These are phyloP conservation scores for Ciona savignyi DNA, from an alignment of 23 tunicate genomes.

Conservation along the genomic window DNA sequence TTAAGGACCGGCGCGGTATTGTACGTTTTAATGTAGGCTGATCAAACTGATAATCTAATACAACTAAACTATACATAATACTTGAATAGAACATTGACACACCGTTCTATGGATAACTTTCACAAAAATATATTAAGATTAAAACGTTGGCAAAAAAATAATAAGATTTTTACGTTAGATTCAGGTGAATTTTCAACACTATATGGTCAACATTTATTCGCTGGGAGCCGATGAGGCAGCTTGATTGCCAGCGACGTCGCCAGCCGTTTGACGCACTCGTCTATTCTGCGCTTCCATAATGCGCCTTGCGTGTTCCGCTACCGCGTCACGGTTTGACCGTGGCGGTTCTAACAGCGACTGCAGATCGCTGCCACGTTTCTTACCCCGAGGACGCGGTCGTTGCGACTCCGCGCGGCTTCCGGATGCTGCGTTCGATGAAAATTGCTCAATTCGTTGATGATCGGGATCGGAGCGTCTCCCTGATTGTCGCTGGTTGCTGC, in stretches of 20 bases:
- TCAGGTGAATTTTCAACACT: background rate
- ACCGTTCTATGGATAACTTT: too few species aligned
- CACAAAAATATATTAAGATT: too few species aligned
- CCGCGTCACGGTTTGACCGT: conserved; percentile 24
- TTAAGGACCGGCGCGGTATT: too few species aligned
- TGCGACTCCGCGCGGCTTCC: background rate
- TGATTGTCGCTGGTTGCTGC: conserved; percentile 5
- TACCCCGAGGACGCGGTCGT: background rate
- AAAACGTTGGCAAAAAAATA: too few species aligned
- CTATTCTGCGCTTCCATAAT: conserved; percentile 12
- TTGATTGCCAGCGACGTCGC: background rate
- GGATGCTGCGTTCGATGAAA: conserved; percentile 6
- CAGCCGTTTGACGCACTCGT: background rate
- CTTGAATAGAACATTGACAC: too few species aligned
- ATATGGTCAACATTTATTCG: background rate
- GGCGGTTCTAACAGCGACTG: conserved; percentile 22
- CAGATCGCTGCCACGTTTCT: conserved; percentile 22
- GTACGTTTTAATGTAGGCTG: too few species aligned
- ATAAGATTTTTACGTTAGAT: too few species aligned
- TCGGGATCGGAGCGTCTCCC: conserved; percentile 15
- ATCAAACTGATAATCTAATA: too few species aligned
- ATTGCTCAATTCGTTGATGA: conserved; percentile 29
- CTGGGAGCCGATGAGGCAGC: background rate
- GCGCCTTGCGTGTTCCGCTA: conserved; percentile 37
- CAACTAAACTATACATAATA: too few species aligned